These are phyloP conservation scores for Melospiza georgiana DNA, from an alignment of 2,113 vertebrate genomes.

Conservation along the genomic window DNA sequence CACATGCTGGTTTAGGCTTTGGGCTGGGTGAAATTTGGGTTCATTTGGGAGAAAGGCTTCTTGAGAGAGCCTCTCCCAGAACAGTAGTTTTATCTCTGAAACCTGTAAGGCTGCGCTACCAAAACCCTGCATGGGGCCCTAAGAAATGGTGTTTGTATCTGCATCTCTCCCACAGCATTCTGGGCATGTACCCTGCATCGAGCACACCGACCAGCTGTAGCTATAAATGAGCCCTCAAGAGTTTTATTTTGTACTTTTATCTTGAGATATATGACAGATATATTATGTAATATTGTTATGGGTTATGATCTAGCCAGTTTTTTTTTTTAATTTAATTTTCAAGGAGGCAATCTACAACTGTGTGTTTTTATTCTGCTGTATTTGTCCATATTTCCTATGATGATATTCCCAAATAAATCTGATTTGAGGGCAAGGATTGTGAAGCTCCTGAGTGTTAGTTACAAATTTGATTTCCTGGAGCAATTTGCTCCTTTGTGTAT, in stretches of 20 bases:
- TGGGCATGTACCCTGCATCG: slow-evolving; percentile 28
- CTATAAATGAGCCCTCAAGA: neutral
- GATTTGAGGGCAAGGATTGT: slow-evolving; percentile 64
- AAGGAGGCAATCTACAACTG: slow-evolving; percentile 39
- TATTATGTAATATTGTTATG: slow-evolving; percentile 58
- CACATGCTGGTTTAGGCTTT: neutral
- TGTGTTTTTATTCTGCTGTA: slow-evolving; percentile 71
- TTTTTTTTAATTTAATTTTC: slow-evolving; percentile 68
- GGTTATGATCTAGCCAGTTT: slow-evolving; percentile 53
- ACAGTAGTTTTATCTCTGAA: neutral
- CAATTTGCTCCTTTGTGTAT: neutral
- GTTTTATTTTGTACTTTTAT: slow-evolving; percentile 56
- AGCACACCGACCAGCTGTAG: slow-evolving; percentile 32
- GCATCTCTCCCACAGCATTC: slow-evolving; percentile 31
- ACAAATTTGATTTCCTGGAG: slow-evolving; percentile 9
- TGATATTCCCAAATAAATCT: slow-evolving; percentile 76
- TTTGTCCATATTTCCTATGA: slow-evolving; percentile 72
- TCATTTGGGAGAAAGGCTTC: neutral
- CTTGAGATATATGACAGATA: slow-evolving; percentile 29
- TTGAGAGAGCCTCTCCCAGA: neutral
- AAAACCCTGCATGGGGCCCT: slow-evolving; percentile 45
- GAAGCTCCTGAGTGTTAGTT: slow-evolving; percentile 50
- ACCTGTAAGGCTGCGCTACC: neutral
- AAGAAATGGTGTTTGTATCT: slow-evolving; percentile 24
- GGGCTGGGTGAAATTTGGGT: neutral